phyloP scores from a whole-genome alignment of 2,888 invertebrate genomes.

The Plusia festucae region DNA sequence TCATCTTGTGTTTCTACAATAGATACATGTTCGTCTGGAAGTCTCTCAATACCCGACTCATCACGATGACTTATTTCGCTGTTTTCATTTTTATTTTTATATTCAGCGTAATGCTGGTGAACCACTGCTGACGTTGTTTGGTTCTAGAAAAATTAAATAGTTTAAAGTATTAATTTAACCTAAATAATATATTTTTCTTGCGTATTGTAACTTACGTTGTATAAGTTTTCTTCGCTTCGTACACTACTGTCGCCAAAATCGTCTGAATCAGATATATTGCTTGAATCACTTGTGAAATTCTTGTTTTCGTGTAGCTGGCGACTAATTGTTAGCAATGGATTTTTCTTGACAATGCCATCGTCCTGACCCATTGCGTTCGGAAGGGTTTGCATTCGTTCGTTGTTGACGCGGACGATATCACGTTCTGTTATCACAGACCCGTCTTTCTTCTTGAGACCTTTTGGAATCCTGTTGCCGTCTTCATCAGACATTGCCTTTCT shows the following conservation, averaged over 20 bases:
- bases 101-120: slow-evolving; percentile 89
- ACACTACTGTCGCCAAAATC: slow-evolving; percentile 83
- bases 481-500: slow-evolving; percentile 86
- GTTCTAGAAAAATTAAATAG: slow-evolving; percentile 67
- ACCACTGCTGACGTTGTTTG: slow-evolving; percentile 92
- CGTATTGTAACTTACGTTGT: slow-evolving; percentile 69
- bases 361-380: slow-evolving; percentile 88
- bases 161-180: not conserved
- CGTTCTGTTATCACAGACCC: slow-evolving; percentile 81
- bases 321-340: slow-evolving; percentile 91
- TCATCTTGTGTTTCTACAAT: slow-evolving; percentile 95
- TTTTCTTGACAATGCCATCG: slow-evolving; percentile 93
- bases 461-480: slow-evolving; percentile 76
- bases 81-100: slow-evolving; percentile 74
- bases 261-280: slow-evolving; percentile 92
- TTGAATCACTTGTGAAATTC: slow-evolving; percentile 86
- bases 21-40: slow-evolving; percentile 95
- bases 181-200: not conserved
- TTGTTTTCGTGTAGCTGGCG: slow-evolving; percentile 90
- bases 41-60: slow-evolving; percentile 91
- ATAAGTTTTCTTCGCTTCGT: slow-evolving; percentile 76
- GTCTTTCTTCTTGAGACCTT: slow-evolving; percentile 80
- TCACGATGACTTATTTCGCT: slow-evolving; percentile 84
- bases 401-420: slow-evolving; percentile 84
- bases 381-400: slow-evolving; percentile 78